A percentile compares a stretch with the other conserved stretches of the same genome.
Conservation (phyloP, 2,888 invertebrate species). For the Erynnis tages region DNA sequence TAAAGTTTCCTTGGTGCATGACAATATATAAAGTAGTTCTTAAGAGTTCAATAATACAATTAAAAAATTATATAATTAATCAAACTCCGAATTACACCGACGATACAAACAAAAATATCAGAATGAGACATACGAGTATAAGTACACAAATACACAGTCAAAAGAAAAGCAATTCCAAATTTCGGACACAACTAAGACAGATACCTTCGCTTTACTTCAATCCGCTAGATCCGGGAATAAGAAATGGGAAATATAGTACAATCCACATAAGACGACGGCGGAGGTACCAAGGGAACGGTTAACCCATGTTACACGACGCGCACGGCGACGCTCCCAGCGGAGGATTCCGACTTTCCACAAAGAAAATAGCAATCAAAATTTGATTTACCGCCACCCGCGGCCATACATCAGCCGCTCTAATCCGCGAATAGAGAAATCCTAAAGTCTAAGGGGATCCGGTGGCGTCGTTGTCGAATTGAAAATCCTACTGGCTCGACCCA, state of each 20-base stretch:
- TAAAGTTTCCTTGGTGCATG: too few relatives aligned
- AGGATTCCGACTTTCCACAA: constrained; percentile 74
- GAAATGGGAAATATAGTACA: constrained; percentile 56
- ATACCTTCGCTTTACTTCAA: not conserved
- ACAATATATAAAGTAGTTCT: too few relatives aligned
- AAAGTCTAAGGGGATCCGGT: constrained; percentile 72
- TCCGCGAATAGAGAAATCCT: constrained; percentile 73
- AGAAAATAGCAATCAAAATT: constrained; percentile 82
- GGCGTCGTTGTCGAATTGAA: constrained; percentile 70
- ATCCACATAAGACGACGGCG: constrained; percentile 61
- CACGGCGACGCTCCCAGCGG: constrained; percentile 51
- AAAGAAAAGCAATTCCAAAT: not conserved
- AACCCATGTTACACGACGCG: constrained; percentile 68
- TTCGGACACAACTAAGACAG: not conserved
- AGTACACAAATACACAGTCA: not conserved
- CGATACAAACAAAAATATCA: too few relatives aligned
- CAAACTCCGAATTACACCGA: too few relatives aligned
- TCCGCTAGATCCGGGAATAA: constrained; percentile 50
- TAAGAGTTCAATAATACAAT: too few relatives aligned
- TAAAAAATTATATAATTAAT: too few relatives aligned
- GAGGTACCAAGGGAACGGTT: constrained; percentile 72
- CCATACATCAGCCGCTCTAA: constrained; percentile 76
- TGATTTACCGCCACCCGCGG: constrained; percentile 80
- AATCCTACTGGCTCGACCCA: constrained; percentile 63
- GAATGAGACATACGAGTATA: too few relatives aligned